Base-by-base conservation (phyloP, 1,140 invertebrate genomes). In the Doryteuthis pealeii region DNA sequence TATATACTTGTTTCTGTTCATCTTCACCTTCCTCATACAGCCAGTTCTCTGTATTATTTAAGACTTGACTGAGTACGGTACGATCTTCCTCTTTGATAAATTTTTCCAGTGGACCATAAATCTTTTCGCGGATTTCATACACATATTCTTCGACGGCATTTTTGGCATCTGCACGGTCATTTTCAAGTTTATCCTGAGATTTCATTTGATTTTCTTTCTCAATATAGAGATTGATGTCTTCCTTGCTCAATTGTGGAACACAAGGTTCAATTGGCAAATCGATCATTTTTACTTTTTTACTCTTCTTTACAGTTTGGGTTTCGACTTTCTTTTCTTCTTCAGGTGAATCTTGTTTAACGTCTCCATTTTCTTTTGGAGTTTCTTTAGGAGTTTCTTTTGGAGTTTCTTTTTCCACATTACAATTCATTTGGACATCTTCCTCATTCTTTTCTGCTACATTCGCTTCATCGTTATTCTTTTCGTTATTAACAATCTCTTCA, bases 81-180 rank as follows among this genome's bases (percentile, higher is more conserved):
- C 92, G 90, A 12, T 89, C 89, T 83, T 89, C 84, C 74, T 95
- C 93, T 4, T 91, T 89, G 2, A 97, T 91, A 83, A 92, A 99
- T 10, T 91, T 90, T 73, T 93, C 92, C 31, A 96, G 89, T 32
- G 93, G 90, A 74, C 93, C 93, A 12, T 88, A 90, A 22, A 97
- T 82, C 85, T 97, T 96, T 31, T 93, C 92, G 72, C 98, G 91
- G 84, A 98, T 91, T 79, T 99, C 96, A 86, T 99, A 99, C 26
- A 99, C 95, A 84, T 98, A 99, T 88, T 99, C 98, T 88, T 99
- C 98, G 0, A 99, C 90, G 5, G 95, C 94, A 89, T 99, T 99
- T 81, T 96, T 94, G 0, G 94, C 95, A 88, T 99, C 96, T 26
- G 94, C 92, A 69, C 96, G 91, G 85, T 98, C 96, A 81, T 97